Base-by-base conservation (phyloP, 2,113 vertebrate genomes). In the Poicephalus meyeri region DNA sequence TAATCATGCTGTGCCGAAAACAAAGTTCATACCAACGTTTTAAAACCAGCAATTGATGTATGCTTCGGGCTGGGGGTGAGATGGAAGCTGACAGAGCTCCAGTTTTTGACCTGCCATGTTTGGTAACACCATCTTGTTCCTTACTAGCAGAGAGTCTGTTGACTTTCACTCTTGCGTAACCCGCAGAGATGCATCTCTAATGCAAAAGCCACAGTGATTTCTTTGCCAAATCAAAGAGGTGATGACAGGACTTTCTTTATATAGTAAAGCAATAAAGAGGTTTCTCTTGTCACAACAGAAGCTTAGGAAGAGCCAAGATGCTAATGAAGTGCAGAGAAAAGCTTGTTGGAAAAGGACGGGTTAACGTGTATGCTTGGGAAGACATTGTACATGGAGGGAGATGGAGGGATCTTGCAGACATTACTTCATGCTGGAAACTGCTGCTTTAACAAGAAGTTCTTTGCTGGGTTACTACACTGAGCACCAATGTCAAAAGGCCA, bases 311-410 rank as follows among this genome's bases (percentile, higher is more conserved):
- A 92, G 33, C 3, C 35, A 58, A 63, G 50, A 66, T 0, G 0
- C 37, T n/a, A 68, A 50, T 10, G 15, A 81, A 88, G 15, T 7
- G 20, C 42, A 61, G 41, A 65, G n/a, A 47, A 64, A 31, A 65
- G 13, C 42, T 66, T 60, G 10, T 1, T 84, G 50, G 69, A 79
- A 89, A 84, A 4, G 13, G 61, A 41, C 21, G 61, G 56, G 18
- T 70, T 63, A 86, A 49, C 4, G 18, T 46, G 13, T 8, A 20
- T 55, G 20, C 35, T 88, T 60, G 31, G 33, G 60, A 77, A 82
- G 50, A 49, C 20, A 4, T 0, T 31, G 12, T 9, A 46, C 8
- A 20, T 1, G 5, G n/a, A 83, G 23, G 9, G 24, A 63, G 12
- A 58, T 12, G 14, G 61, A 81, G 81, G 19, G 31, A 55, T 60